These are phyloP conservation scores for Scaptomyza flava DNA, from an alignment of 2,888 invertebrate genomes.

Conservation along the genomic window DNA sequence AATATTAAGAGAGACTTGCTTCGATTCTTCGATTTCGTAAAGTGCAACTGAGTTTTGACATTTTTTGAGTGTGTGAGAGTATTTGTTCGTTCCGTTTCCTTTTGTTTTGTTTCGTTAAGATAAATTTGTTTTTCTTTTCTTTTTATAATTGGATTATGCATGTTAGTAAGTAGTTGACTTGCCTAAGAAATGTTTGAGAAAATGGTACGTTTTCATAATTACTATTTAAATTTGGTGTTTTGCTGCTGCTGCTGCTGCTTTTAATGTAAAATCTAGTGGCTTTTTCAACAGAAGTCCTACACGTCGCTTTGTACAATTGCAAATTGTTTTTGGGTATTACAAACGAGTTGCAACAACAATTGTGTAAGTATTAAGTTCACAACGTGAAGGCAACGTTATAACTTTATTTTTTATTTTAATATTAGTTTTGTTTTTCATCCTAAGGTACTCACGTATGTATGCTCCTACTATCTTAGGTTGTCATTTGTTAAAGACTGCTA, in stretches of 20 bases:
- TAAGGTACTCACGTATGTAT: constrained; percentile 76
- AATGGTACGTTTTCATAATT: constrained; percentile 20
- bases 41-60: constrained; percentile 45
- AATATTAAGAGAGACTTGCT: constrained; percentile 39
- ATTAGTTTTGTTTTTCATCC: constrained; percentile 43
- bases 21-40: constrained; percentile 38
- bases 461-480: constrained; percentile 46
- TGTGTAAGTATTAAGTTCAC: constrained; percentile 37
- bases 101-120: not conserved
- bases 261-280: constrained; percentile 42
- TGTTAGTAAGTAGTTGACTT: constrained; percentile 40
- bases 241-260: constrained; percentile 9
- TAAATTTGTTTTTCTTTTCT: not conserved
- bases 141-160: constrained; percentile 27
- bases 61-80: constrained; percentile 17
- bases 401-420: constrained; percentile 20
- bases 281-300: constrained; percentile 47
- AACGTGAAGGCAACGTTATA: constrained; percentile 52
- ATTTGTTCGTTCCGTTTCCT: constrained; percentile 1
- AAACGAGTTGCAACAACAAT: constrained; percentile 28
- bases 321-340: constrained; percentile 20
- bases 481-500: constrained; percentile 37
- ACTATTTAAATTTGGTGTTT: constrained; percentile 17
- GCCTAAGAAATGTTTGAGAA: constrained; percentile 50
- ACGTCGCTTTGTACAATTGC: constrained; percentile 30